A percentile compares a stretch with the other conserved stretches of the same genome.
Conservation (phyloP, 2,797 vertebrate genomes). For the Acrossocheilus fasciatus region DNA sequence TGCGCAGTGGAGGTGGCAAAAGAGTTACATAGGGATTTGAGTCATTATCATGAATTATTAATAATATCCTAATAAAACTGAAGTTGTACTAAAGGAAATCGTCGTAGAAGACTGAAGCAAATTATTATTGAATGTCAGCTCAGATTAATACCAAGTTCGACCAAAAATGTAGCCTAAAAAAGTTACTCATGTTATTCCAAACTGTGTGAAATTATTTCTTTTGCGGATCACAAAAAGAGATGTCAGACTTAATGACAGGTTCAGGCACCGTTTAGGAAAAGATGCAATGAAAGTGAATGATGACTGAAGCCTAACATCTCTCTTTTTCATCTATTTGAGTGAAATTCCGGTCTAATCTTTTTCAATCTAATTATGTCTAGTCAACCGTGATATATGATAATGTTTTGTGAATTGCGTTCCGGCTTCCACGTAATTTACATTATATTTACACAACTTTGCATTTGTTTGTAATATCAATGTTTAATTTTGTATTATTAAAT, state of each 20-base stretch:
- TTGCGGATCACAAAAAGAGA: neutral
- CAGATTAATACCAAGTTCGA: neutral
- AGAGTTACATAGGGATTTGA: neutral
- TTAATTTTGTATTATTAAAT: neutral
- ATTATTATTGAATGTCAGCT: neutral
- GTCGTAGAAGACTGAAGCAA: too few species aligned
- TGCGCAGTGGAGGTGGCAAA: slow-evolving; percentile 1
- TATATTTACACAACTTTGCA: neutral
- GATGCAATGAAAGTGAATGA: neutral
- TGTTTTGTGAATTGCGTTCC: neutral
- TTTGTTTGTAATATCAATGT: neutral
- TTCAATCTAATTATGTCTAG: neutral
- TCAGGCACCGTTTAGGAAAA: neutral
- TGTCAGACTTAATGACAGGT: neutral
- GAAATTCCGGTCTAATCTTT: neutral
- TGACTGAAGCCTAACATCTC: neutral
- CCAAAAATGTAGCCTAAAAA: neutral
- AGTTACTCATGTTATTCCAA: neutral
- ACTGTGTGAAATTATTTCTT: neutral
- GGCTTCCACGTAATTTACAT: neutral
- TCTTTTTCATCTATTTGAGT: neutral
- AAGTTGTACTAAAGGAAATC: neutral
- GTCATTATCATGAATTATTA: neutral
- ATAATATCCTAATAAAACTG: too few species aligned
- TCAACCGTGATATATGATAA: neutral